Conservation (phyloP, 2,797 vertebrate genomes). For the Rhincodon typus region DNA sequence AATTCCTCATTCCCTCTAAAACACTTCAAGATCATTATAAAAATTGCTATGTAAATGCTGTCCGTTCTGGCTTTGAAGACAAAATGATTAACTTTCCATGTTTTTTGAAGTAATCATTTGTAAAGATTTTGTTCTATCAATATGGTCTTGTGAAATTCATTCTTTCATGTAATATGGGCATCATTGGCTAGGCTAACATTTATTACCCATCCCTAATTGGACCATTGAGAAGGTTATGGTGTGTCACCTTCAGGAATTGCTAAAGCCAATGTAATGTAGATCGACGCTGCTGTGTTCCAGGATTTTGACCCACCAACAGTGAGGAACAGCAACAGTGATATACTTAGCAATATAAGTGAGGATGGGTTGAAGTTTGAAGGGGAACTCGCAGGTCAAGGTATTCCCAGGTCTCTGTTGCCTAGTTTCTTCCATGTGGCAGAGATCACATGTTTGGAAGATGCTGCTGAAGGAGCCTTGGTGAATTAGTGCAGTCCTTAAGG, state of each 20-base stretch:
- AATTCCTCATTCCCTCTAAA: background rate
- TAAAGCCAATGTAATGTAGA: background rate
- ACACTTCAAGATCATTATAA: background rate
- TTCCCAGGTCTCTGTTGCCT: background rate
- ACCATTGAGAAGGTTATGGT: background rate
- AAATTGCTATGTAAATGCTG: background rate
- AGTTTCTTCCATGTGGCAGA: background rate
- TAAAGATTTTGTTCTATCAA: background rate
- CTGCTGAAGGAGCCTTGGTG: background rate
- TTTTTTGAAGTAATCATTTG: background rate
- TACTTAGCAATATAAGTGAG: background rate
- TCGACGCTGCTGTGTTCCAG: background rate
- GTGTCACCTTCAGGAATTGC: background rate
- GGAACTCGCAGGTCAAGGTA: background rate
- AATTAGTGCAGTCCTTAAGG: background rate
- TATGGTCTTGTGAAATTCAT: background rate
- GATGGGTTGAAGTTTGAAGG: background rate
- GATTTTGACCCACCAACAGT: background rate
- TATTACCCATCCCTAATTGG: background rate
- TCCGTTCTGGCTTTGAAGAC: background rate
- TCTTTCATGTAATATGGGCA: background rate
- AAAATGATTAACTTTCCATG: background rate
- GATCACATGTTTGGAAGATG: background rate
- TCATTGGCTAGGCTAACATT: background rate
- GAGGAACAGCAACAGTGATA: background rate